These are phyloP conservation scores for Amazona guildingii DNA, from an alignment of 2,113 vertebrate genomes.

Conservation along the genomic window DNA sequence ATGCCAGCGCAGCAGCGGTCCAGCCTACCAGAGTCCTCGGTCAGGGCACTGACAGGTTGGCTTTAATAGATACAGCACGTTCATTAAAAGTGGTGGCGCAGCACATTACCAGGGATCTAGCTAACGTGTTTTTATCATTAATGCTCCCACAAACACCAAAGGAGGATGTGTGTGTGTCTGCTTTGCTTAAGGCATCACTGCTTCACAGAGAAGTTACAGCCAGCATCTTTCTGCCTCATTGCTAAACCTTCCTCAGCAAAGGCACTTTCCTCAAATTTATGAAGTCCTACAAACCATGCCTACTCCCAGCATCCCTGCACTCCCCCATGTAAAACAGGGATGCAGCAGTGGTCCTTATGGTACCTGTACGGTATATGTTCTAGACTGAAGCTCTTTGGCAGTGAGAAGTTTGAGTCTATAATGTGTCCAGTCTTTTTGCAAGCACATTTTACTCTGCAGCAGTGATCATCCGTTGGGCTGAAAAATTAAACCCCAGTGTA, in stretches of 20 bases:
- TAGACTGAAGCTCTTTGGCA: not conserved
- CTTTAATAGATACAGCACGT: not conserved
- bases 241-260: not conserved
- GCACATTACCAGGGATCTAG: not conserved
- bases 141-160: not conserved
- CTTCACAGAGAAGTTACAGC: accelerated
- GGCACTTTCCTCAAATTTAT: not conserved
- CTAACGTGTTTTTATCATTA: not conserved
- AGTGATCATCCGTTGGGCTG: accelerated
- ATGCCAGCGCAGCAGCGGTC: not conserved
- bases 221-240: not conserved
- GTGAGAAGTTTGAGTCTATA: not conserved
- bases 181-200: not conserved
- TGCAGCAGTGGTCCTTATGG: not conserved
- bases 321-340: accelerated
- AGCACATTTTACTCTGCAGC: not conserved
- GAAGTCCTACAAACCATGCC: not conserved
- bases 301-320: accelerated
- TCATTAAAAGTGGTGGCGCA: not conserved
- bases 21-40: not conserved
- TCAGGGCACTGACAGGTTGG: not conserved
- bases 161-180: not conserved
- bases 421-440: accelerated
- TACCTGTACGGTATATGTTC: accelerated
- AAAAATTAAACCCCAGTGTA: not conserved